Evolutionary conservation across 2,113 vertebrate genomes (phyloP), one percentile per base, ranked within the genome.

Genomic region (Eublepharis macularius): DNA sequence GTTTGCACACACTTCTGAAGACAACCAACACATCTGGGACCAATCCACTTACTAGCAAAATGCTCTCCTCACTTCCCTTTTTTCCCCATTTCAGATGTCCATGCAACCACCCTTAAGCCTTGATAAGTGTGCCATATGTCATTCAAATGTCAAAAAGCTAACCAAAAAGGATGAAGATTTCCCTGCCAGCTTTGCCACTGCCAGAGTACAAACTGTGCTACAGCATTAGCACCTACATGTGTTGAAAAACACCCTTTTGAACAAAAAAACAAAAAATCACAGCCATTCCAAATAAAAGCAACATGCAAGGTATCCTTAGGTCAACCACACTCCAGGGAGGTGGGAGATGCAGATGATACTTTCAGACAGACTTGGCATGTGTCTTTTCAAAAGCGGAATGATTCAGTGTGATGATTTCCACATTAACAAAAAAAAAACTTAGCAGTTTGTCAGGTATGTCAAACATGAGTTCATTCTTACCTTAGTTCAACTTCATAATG

Each of bases 191-290:
- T 83, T 73, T 84, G 78, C 68, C 68, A 83, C 12, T 75, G 88
- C 36, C 76, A 84, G 26, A 81, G 63, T 87, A 66, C 32, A 81
- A 90, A 88, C 77, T 86, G 36, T 81, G 70, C 51, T 21, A 86
- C 1, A 86, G 41, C 57, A 87, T 77, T 74, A 86, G 77, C 80
- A 82, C 43, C n/a, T 72, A 17, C 19, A 87, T 69, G 70, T 36
- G 10, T 66, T 83, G 51, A 45, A 7, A 86, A 76, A 77, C 63
- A 66, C 47, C 5, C 60, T 49, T 51, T 19, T 19, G 6, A 26
- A 2, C 39, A 13, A 32, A 0, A 7, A 34, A 36, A 1, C 1
- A 7, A 2, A 19, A 19, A 16, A 24, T 29, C 26, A 80, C 34
- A 60, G 66, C 0, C n/a, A 34, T 14, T 19, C 10, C 39, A 78